Evolutionary conservation across 2,888 invertebrate species (phyloP).

Genomic region (Patella pellucida): DNA sequence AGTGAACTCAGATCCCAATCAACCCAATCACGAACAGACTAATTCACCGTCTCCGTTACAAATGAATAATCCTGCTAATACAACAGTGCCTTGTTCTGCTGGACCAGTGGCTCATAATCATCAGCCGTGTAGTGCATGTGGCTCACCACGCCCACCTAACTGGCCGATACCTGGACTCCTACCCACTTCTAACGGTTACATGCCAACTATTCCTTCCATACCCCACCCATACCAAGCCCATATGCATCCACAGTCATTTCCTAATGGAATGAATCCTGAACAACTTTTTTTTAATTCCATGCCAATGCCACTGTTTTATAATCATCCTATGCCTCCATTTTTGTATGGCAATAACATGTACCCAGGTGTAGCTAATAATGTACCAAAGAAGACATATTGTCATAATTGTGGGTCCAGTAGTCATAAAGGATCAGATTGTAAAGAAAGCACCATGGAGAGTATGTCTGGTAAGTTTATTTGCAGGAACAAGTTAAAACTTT

Average conservation of each 20-base stretch:
- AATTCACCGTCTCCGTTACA: constrained; percentile 11
- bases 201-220: constrained; percentile 24
- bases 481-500: too few species aligned
- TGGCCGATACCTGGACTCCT: constrained; percentile 16
- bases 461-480: constrained; percentile 75
- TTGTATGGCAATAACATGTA: constrained; percentile 33
- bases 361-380: constrained; percentile 22
- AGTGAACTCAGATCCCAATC: not conserved
- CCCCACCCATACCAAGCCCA: constrained; percentile 22
- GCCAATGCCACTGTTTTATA: constrained; percentile 26
- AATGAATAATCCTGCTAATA: constrained; percentile 17
- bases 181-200: constrained; percentile 19
- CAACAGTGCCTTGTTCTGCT: constrained; percentile 25
- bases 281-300: constrained; percentile 38
- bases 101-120: constrained; percentile 17
- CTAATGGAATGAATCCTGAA: constrained; percentile 42
- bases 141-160: constrained; percentile 24
- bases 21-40: constrained; percentile 5
- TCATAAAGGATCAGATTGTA: constrained; percentile 89
- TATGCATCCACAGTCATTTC: constrained; percentile 35
- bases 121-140: constrained; percentile 27
- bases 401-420: constrained; percentile 91
- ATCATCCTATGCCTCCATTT: constrained; percentile 27
- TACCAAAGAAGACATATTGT: constrained; percentile 75
- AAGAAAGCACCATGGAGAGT: constrained; percentile 92